phyloP scores from a whole-genome alignment of 2,113 vertebrate genomes.

The Heterotilapia buettikoferi region DNA sequence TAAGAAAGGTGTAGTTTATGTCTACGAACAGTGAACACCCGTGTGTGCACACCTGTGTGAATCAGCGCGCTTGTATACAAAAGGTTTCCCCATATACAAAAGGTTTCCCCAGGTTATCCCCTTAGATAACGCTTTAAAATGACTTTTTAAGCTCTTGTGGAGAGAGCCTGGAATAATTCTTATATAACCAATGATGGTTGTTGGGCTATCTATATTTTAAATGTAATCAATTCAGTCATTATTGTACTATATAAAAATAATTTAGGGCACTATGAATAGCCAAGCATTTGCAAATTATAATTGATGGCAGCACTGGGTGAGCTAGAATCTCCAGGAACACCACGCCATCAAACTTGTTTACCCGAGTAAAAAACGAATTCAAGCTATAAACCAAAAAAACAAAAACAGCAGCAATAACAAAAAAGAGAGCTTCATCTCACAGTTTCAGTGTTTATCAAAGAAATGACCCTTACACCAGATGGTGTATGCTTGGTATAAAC shows the following conservation, averaged over 20 bases:
- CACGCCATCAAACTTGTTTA: neutral
- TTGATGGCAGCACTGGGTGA: neutral
- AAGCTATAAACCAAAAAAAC: neutral
- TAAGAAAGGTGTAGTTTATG: too few relatives aligned
- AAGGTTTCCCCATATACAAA: too few relatives aligned
- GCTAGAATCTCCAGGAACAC: neutral
- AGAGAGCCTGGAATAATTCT: neutral
- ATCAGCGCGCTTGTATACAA: too few relatives aligned
- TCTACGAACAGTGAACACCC: too few relatives aligned
- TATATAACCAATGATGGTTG: neutral
- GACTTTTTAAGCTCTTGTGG: neutral
- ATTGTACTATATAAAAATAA: neutral
- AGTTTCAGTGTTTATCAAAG: conserved; percentile 16
- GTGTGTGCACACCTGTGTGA: too few relatives aligned
- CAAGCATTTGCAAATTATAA: neutral
- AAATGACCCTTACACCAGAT: conserved; percentile 13
- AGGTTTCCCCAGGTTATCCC: too few relatives aligned
- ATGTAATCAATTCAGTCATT: neutral
- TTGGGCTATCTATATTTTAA: neutral
- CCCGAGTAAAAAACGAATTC: neutral
- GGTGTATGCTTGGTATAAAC: conserved; percentile 1
- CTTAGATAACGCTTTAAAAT: neutral
- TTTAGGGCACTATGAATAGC: neutral
- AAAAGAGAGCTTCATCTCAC: neutral
- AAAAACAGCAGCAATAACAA: neutral